These are phyloP conservation scores for Argopecten irradians DNA, from an alignment of 1,140 invertebrate genomes.

Conservation along the genomic window DNA sequence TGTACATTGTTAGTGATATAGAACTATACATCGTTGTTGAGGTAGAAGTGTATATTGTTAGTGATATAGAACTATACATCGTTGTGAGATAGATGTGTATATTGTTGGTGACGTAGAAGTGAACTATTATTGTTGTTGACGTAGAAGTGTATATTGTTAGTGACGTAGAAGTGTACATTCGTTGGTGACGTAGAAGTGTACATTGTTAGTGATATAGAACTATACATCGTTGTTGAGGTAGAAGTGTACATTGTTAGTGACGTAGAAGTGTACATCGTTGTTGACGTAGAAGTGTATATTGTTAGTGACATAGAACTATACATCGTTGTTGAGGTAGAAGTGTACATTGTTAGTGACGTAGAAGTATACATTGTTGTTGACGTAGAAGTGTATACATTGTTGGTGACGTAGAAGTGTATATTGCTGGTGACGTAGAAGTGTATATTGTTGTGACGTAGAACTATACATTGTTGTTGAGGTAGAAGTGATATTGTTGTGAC, in stretches of 20 bases:
- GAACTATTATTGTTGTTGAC: neutral
- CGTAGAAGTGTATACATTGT: neutral
- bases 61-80: neutral
- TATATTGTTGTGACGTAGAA: neutral
- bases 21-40: neutral
- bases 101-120: no score
- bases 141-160: neutral
- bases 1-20: neutral
- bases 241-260: neutral
- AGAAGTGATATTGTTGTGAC: neutral
- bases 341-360: neutral
- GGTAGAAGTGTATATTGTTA: neutral
- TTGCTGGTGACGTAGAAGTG: neutral
- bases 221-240: neutral
- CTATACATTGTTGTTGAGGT: neutral
- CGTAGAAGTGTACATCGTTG: neutral
- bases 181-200: neutral
- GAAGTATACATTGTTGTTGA: neutral
- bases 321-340: neutral
- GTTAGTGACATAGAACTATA: neutral
- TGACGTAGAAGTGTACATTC: no score
- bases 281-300: neutral
- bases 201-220: neutral
- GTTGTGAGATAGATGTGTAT: neutral
- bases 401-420: neutral